Conservation (phyloP, 2,113 vertebrate genomes). For the Pleuronectes platessa region DNA sequence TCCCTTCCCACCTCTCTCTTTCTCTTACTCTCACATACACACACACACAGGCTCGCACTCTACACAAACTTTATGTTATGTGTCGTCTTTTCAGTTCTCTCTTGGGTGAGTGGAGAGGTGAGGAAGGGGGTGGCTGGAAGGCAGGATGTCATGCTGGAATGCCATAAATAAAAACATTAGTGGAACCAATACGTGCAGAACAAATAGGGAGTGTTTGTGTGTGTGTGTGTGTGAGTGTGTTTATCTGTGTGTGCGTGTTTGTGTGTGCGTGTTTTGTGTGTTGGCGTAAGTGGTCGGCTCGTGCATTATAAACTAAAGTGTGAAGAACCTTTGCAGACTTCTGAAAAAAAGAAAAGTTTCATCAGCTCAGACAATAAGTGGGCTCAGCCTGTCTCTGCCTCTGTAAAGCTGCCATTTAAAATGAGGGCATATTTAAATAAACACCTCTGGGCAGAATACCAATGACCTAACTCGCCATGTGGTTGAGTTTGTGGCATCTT, state of each 20-base stretch:
- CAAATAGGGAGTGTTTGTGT: conserved; percentile 60
- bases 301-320: conserved; percentile 54
- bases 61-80: conserved; percentile 30
- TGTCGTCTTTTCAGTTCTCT: conserved; percentile 56
- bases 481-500: not conserved
- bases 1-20: not conserved
- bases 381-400: conserved; percentile 25
- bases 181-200: conserved; percentile 76
- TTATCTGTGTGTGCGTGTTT: conserved; percentile 62
- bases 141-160: conserved; percentile 84
- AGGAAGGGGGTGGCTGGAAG: conserved; percentile 72
- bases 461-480: conserved; percentile 12
- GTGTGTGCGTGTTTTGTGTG: not conserved
- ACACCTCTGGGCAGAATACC: conserved; percentile 47
- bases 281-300: conserved; percentile 40
- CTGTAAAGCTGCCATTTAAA: conserved; percentile 37
- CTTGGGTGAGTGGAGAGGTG: conserved; percentile 76
- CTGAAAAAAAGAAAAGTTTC: conserved; percentile 34
- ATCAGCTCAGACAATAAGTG: conserved; percentile 46
- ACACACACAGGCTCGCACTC: not conserved
- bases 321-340: conserved; percentile 64
- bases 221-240: conserved; percentile 19
- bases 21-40: not conserved
- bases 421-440: conserved; percentile 45
- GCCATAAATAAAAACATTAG: conserved; percentile 83